Conservation (phyloP, 2,888 invertebrate species). For the Eulithis testata region DNA sequence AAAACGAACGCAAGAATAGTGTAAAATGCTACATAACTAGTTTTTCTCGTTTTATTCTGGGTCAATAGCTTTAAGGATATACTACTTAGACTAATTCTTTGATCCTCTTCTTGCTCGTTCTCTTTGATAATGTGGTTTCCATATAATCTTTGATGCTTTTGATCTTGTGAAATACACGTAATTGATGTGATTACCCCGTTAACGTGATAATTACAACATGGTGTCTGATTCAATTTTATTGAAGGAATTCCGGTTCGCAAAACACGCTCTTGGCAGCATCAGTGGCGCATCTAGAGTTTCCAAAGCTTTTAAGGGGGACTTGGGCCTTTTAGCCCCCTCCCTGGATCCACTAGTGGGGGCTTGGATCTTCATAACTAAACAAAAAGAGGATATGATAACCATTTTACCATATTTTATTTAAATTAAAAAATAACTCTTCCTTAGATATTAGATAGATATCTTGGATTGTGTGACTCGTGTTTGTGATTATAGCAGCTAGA, state of each 20-base stretch:
- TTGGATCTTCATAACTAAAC: too few species aligned
- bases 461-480: too few species aligned
- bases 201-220: constrained; percentile 2
- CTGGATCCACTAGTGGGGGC: too few species aligned
- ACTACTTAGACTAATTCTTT: not conserved
- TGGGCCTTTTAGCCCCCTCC: too few species aligned
- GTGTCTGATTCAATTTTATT: not conserved
- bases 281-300: too few species aligned
- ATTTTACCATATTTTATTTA: too few species aligned
- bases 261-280: too few species aligned
- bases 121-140: not conserved
- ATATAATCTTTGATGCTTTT: constrained; percentile 8
- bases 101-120: not conserved
- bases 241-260: not conserved
- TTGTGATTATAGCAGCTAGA: too few species aligned
- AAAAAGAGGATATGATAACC: too few species aligned
- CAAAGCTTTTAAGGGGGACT: too few species aligned
- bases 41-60: constrained; percentile 2
- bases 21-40: not conserved
- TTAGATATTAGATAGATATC: too few species aligned
- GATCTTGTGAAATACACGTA: constrained; percentile 8
- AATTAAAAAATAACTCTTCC: too few species aligned
- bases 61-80: not conserved
- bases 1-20: not conserved
- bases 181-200: constrained; percentile 12